phyloP scores from a whole-genome alignment of 2,888 invertebrate genomes.

The Chaetoderma sp. region DNA sequence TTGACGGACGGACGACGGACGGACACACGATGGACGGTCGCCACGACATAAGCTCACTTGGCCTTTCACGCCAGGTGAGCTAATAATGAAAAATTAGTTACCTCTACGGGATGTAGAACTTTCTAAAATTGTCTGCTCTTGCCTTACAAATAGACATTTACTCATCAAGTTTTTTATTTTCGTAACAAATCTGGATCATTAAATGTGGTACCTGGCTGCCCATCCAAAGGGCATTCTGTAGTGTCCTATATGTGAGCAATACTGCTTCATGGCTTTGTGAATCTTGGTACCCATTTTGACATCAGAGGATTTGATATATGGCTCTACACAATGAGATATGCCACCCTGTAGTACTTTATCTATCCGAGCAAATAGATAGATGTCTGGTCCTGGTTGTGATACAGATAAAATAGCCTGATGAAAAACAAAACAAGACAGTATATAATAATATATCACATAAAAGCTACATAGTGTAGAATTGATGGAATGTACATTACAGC shows the following conservation, averaged over 20 bases:
- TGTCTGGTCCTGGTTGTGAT: constrained; percentile 81
- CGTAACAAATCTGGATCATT: too few relatives aligned
- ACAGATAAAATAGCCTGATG: constrained; percentile 87
- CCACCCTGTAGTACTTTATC: constrained; percentile 91
- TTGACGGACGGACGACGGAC: too few relatives aligned
- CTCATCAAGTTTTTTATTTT: too few relatives aligned
- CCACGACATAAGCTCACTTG: too few relatives aligned
- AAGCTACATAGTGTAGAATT: constrained; percentile 8
- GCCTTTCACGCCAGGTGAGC: too few relatives aligned
- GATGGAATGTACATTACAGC: too few relatives aligned
- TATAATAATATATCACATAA: not conserved
- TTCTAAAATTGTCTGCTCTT: too few relatives aligned
- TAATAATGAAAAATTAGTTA: too few relatives aligned
- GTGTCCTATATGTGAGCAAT: constrained; percentile 84
- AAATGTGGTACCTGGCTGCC: constrained; percentile 82
- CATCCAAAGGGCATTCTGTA: constrained; percentile 98
- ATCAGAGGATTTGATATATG: constrained; percentile 77
- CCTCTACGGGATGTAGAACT: too few relatives aligned
- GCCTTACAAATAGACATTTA: too few relatives aligned
- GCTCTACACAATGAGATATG: constrained; percentile 86
- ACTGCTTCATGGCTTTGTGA: constrained; percentile 77
- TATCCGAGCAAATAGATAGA: constrained; percentile 91
- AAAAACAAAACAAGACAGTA: constrained; percentile 7
- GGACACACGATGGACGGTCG: too few relatives aligned
- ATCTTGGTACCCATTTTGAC: constrained; percentile 71